Conservation (phyloP, 2,888 invertebrate genomes). For the Chymomyza amoena region DNA sequence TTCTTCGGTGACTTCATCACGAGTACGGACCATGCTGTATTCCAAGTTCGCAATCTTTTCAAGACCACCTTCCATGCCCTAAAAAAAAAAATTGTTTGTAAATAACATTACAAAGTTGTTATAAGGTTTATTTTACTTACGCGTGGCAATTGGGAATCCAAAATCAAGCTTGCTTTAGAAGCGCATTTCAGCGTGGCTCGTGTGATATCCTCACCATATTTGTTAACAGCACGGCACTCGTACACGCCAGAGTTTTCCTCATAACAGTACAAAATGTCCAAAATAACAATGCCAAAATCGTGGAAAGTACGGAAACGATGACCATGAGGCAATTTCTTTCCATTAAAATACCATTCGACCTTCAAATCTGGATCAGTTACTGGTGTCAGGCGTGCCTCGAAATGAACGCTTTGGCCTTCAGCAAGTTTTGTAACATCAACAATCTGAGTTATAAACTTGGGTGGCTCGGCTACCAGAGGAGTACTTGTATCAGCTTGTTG, state of each 20-base stretch:
- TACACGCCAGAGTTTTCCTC: conserved; percentile 97
- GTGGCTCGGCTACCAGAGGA: conserved; percentile 88
- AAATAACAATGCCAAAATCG: conserved; percentile 97
- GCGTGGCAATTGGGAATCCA: conserved; percentile 95
- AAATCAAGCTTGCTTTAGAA: conserved; percentile 92
- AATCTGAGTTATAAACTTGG: conserved; percentile 93
- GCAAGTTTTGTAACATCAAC: conserved; percentile 89
- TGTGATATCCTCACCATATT: conserved; percentile 92
- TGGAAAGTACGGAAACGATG: conserved; percentile 98
- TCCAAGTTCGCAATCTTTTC: conserved; percentile 96
- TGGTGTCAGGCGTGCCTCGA: conserved; percentile 95
- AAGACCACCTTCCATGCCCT: conserved; percentile 96
- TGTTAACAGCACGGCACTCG: conserved; percentile 95
- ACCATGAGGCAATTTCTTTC: conserved; percentile 93
- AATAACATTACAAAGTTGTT: not conserved
- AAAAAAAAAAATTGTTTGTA: conserved; percentile 23
- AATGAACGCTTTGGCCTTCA: conserved; percentile 97
- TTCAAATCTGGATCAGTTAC: conserved; percentile 95
- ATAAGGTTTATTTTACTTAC: conserved; percentile 79
- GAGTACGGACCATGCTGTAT: conserved; percentile 89
- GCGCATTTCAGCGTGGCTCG: conserved; percentile 91
- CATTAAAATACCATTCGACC: conserved; percentile 97
- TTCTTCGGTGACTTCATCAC: conserved; percentile 86
- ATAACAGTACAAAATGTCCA: conserved; percentile 97
- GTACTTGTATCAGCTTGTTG: conserved; percentile 82